Base-by-base conservation (phyloP, 2,888 invertebrate genomes). In the Gymnosoma rotundatum region DNA sequence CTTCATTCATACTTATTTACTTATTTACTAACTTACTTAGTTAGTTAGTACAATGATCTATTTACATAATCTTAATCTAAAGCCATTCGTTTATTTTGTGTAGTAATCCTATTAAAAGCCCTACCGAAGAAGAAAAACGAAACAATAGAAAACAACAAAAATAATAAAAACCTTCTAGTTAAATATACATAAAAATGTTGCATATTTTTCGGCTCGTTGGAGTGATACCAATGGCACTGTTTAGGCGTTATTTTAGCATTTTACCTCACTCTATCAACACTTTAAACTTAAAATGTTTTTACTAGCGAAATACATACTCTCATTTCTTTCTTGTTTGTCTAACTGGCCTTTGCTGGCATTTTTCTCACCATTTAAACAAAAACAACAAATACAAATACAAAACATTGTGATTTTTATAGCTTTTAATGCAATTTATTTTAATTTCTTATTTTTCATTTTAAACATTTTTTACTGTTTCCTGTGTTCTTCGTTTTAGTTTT, bases 31-130 rank as follows among this genome's bases (percentile, higher is more conserved):
- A 48, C 64, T 76, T 64, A 70, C 74, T 84, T 73, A 81, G 78
- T 78, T 64, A 70, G 78, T 84, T 73, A 81, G 78, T 78, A 84
- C 84, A 84, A 78, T 84, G 84, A 84, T 84, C 81, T 84, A 84
- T 84, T 84, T 84, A 81, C 84, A 84, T 84, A 84, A 84, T 84
- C 84, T 84, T 84, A 84, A 84, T 84, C 84, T 78, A 81, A 84
- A 84, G 84, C 78, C 60, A 78, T 84, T 81, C 78, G 69, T 84
- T 81, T 81, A 70, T 74, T 76, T 78, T 84, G 73, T 72, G 32
- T 64, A 56, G 74, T 84, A 84, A 84, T 84, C 84, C 84, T 84
- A 81, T 84, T 84, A 84, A 78, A 78, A 78, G 70, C 52, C 20
- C 50, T 4, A 58, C 38, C 25, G 72, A 67, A 20, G 54, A 61